A percentile compares a stretch with the other conserved stretches of the same genome.
Conservation (phyloP, 2,113 vertebrate genomes). For the Gobio gobio region DNA sequence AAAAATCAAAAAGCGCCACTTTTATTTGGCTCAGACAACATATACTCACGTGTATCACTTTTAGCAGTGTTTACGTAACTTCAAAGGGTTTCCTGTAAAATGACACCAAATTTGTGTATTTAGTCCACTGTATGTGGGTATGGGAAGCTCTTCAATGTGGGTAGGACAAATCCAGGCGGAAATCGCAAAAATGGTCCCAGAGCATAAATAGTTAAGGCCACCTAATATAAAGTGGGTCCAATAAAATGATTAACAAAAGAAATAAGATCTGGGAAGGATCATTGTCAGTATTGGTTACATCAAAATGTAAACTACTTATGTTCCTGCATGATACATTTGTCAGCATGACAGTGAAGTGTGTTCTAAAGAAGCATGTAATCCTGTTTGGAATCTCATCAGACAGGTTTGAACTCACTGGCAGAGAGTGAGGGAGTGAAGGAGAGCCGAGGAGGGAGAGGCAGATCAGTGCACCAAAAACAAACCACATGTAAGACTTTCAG, state of each 20-base stretch:
- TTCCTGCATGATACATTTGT: background rate
- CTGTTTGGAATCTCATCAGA: conserved; percentile 27
- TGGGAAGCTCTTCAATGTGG: too few relatives aligned
- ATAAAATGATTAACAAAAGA: background rate
- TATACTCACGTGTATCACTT: too few relatives aligned
- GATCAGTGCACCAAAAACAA: background rate
- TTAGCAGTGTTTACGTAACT: too few relatives aligned
- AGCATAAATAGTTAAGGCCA: too few relatives aligned
- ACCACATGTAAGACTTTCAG: conserved; percentile 18
- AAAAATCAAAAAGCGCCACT: too few relatives aligned
- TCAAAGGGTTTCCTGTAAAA: too few relatives aligned
- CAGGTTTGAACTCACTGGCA: conserved; percentile 40
- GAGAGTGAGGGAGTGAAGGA: background rate
- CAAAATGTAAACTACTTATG: background rate
- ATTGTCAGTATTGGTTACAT: background rate
- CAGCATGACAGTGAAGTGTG: background rate
- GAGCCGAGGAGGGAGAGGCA: background rate
- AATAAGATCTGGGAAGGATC: background rate
- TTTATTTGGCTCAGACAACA: too few relatives aligned
- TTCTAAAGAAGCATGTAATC: conserved; percentile 11
- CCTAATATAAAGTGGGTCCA: too few relatives aligned
- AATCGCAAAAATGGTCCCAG: too few relatives aligned
- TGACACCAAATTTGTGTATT: too few relatives aligned
- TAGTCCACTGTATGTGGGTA: too few relatives aligned
- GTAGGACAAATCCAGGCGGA: too few relatives aligned